phyloP scores from a whole-genome alignment of 2,797 vertebrate genomes.

The Galago senegalensis region DNA sequence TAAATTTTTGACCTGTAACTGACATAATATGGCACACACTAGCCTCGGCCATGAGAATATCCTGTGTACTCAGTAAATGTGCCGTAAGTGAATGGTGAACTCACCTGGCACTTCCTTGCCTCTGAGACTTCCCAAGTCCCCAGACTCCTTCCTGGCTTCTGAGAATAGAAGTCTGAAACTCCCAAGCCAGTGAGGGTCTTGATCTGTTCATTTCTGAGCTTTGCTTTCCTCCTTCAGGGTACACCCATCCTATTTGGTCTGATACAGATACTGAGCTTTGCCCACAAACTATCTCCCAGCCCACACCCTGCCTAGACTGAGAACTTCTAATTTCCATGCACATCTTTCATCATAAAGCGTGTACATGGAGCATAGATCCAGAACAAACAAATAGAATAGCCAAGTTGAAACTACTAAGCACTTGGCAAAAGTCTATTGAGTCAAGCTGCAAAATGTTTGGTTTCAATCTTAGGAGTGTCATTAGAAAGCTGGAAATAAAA shows the following conservation, averaged over 20 bases:
- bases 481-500: neutral
- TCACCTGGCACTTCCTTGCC: neutral
- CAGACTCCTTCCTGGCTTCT: neutral
- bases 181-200: neutral
- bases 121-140: neutral
- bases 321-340: neutral
- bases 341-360: neutral
- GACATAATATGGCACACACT: neutral
- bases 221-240: neutral
- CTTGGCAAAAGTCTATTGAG: conserved; percentile 5
- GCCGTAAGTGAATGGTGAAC: neutral
- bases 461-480: neutral
- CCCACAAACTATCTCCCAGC: neutral
- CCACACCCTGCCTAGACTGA: neutral
- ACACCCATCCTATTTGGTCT: neutral
- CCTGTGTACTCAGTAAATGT: neutral
- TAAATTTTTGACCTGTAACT: neutral
- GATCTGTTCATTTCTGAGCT: neutral
- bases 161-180: neutral
- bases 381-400: neutral
- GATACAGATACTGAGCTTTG: neutral
- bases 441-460: neutral
- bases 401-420: neutral
- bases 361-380: neutral
- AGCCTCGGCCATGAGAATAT: neutral